phyloP scores from a whole-genome alignment of 2,797 vertebrate species.

The Lindbergichthys nudifrons region DNA sequence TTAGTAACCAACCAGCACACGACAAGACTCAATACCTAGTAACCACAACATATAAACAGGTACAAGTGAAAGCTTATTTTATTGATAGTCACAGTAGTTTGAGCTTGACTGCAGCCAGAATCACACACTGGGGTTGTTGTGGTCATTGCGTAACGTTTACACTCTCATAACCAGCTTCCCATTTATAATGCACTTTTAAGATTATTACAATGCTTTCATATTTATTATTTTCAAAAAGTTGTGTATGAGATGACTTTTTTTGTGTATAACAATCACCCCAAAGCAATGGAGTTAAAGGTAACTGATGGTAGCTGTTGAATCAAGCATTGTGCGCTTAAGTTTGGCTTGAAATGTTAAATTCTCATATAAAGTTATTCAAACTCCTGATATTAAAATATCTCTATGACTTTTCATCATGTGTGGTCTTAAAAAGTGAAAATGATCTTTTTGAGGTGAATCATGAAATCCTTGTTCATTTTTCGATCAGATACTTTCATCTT shows the following conservation, averaged over 20 bases:
- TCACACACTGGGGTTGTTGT: neutral
- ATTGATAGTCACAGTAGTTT: neutral
- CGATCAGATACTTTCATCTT: neutral
- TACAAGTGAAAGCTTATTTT: neutral
- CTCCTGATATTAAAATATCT: neutral
- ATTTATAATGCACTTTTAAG: no score
- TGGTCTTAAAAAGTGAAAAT: neutral
- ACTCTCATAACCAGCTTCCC: neutral
- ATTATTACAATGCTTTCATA: neutral
- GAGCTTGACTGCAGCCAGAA: neutral
- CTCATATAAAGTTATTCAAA: neutral
- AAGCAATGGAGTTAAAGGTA: neutral
- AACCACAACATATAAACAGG: neutral
- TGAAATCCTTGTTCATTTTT: no score
- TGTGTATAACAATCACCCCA: neutral
- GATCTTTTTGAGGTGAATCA: no score
- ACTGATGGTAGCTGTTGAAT: neutral
- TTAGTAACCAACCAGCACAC: neutral
- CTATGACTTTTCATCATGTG: neutral
- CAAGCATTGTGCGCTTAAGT: neutral
- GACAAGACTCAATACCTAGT: neutral
- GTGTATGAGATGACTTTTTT: neutral
- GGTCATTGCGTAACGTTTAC: neutral
- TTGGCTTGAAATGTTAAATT: neutral
- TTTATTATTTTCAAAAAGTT: neutral